Conservation (phyloP, 2,113 vertebrate genomes). For the Pitta sordida region DNA sequence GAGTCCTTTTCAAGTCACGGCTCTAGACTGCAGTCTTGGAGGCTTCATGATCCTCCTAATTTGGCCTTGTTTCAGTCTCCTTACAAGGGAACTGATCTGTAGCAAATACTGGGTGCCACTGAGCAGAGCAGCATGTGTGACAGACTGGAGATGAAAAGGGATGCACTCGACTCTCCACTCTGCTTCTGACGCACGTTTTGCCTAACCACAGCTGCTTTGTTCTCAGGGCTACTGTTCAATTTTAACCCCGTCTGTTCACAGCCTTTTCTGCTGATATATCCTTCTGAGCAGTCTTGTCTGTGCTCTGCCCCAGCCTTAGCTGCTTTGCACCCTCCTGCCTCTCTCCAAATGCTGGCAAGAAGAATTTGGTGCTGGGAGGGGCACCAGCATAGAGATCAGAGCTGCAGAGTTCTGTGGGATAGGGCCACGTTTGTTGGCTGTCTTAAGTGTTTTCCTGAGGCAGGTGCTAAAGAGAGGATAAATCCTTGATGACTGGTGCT, state of each 20-base stretch:
- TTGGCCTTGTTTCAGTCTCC: neutral
- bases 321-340: neutral
- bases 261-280: neutral
- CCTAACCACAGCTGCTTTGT: neutral
- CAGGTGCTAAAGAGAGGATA: neutral
- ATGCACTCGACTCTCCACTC: rapidly evolving
- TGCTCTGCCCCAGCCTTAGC: neutral
- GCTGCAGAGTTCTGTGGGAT: neutral
- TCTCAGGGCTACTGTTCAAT: neutral
- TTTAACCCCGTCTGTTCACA: neutral
- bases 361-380: neutral
- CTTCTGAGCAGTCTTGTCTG: neutral
- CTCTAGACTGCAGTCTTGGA: neutral
- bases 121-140: rapidly evolving
- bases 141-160: neutral
- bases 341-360: neutral
- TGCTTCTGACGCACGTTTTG: neutral
- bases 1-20: neutral
- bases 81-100: neutral
- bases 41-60: neutral
- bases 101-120: neutral
- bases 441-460: neutral
- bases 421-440: neutral
- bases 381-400: neutral
- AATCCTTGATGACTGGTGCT: neutral